Base-by-base conservation (phyloP, 2,888 invertebrate species). In the Azorinus chamasolen region DNA sequence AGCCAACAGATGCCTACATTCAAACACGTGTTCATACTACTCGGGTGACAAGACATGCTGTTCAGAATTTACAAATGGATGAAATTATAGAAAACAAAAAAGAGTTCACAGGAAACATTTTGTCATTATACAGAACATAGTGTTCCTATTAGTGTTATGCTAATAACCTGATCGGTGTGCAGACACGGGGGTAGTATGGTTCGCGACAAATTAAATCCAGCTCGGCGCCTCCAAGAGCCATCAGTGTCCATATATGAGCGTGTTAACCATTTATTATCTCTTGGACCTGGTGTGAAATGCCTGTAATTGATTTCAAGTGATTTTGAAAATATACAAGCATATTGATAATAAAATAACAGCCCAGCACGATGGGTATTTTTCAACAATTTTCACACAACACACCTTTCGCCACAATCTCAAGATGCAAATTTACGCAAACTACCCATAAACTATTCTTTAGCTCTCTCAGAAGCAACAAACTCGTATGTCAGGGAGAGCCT, bases 301-400 rank as follows among this genome's bases (percentile, higher is more conserved):
- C 69, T 63, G 78, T 78, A 78, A 78, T 78, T 78, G 78, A 64
- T 78, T 72, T 78, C 78, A 78, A 78, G 78, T 68, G 72, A 69
- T 73, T 57, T 64, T 22, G 45, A 72, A 69, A 73, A 72, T 73
- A 78, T 73, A 78, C 78, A 78, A 69, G 22, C 64, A 55, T 62
- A 73, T 73, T 51, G 73, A 73, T 73, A 66, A 57, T 32, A 41
- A 55, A 73, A 66, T 51, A 73, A 53, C 54, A 32, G 32, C 32
- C 32, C 10, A 32, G 32, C 32, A 32, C 32, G 10, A 10, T 32
- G 32, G 32, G 32, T 32, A 32, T 32, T 32, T 32, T 32, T 32
- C 32, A 32, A 46, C 61, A 68, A 54, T 73, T 72, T 73, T 78
- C 78, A 78, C 78, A 53, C 72, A 41, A 37, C 61, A 48, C 37